Percentiles rank a stretch among this genome's conserved stretches.
These are phyloP conservation scores for Chaetodon auriga DNA, from an alignment of 2,113 vertebrate genomes.

Conservation along the genomic window DNA sequence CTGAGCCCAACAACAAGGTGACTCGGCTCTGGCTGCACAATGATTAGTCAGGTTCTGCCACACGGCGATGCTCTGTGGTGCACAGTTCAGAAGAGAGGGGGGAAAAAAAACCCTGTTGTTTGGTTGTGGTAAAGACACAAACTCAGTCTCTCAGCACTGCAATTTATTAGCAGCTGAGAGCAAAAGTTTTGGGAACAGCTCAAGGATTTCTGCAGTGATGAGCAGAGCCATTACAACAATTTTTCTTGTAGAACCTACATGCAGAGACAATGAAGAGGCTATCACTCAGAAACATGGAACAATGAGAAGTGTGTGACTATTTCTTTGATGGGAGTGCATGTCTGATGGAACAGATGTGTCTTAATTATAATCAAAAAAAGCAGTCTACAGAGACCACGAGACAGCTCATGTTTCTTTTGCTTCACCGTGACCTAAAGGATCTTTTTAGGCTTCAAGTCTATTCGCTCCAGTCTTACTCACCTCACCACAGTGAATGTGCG, in stretches of 20 bases:
- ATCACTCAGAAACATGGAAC: background rate
- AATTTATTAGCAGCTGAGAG: slow-evolving; percentile 19
- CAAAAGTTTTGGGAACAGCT: slow-evolving; percentile 38
- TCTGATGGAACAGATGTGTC: slow-evolving; percentile 13
- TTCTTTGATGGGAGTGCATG: background rate
- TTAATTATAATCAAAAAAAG: slow-evolving; percentile 17
- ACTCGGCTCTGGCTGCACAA: slow-evolving; percentile 42
- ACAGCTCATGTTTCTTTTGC: slow-evolving; percentile 15
- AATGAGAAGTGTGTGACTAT: background rate
- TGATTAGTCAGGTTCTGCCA: slow-evolving; percentile 59
- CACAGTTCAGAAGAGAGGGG: background rate
- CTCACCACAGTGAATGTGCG: slow-evolving; percentile 6
- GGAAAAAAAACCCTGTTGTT: background rate
- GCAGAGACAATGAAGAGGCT: background rate
- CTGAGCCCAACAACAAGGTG: slow-evolving; percentile 73
- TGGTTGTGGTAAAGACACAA: slow-evolving; percentile 22
- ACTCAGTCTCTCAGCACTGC: slow-evolving; percentile 4
- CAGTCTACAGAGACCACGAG: background rate
- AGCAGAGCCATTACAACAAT: slow-evolving; percentile 19
- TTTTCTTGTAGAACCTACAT: background rate
- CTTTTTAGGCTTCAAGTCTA: background rate
- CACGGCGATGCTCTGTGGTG: slow-evolving; percentile 31
- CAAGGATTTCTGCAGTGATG: slow-evolving; percentile 23
- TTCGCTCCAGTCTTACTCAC: background rate
- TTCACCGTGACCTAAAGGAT: background rate